Percentiles rank a stretch among this genome's conserved stretches.
Conservation (phyloP, 2,797 vertebrate species). For the Denticeps clupeoides region DNA sequence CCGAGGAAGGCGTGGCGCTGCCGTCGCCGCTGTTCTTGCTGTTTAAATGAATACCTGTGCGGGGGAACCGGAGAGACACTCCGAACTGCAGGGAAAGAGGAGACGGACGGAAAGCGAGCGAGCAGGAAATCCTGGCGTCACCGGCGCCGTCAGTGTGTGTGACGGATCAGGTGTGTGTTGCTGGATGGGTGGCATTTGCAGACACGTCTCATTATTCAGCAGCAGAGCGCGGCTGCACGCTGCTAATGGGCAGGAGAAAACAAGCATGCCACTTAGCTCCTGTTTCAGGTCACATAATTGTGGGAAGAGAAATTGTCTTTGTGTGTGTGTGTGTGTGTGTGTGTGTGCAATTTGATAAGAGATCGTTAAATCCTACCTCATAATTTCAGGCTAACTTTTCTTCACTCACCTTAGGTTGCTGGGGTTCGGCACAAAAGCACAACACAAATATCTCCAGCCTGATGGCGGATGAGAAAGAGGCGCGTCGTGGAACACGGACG, state of each 20-base stretch:
- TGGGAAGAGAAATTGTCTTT: background rate
- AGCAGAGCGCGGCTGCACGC: background rate
- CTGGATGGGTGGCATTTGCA: slow-evolving; percentile 38
- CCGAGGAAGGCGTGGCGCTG: too few relatives aligned
- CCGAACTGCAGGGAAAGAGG: too few relatives aligned
- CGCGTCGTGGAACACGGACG: too few relatives aligned
- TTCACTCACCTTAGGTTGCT: slow-evolving; percentile 24
- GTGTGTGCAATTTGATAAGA: too few relatives aligned
- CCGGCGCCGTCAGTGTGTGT: slow-evolving; percentile 13
- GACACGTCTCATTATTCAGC: slow-evolving; percentile 17
- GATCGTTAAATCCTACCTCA: slow-evolving; percentile 33
- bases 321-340: background rate
- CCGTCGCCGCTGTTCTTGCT: too few relatives aligned
- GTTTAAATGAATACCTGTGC: too few relatives aligned
- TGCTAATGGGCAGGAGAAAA: slow-evolving; percentile 31
- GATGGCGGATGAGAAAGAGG: too few relatives aligned
- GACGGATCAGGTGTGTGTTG: slow-evolving; percentile 33
- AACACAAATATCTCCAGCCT: slow-evolving; percentile 31
- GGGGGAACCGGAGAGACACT: too few relatives aligned
- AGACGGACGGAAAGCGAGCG: too few relatives aligned
- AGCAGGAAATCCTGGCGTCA: too few relatives aligned
- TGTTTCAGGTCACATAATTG: slow-evolving; percentile 21
- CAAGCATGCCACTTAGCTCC: slow-evolving; percentile 34
- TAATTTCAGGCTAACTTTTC: slow-evolving; percentile 32
- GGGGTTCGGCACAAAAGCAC: too few relatives aligned